Evolutionary conservation across 2,888 invertebrate genomes (phyloP).

Genomic region (Danaus chrysippus): DNA sequence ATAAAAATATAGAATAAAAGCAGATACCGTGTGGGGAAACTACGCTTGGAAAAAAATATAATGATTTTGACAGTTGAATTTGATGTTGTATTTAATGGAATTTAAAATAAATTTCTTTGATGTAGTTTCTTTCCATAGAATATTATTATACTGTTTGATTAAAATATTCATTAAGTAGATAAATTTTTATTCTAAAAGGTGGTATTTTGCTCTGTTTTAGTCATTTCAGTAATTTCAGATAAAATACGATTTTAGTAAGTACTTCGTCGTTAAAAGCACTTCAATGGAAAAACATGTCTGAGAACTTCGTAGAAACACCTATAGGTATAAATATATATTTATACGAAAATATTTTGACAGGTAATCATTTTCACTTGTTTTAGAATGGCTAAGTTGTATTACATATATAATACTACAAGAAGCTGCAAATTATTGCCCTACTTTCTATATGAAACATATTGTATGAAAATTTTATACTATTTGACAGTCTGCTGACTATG

Average conservation of each 20-base stretch:
- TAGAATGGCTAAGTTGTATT: too few species aligned
- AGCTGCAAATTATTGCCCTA: too few species aligned
- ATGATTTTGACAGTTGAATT: slow-evolving; percentile 66
- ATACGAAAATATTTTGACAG: too few species aligned
- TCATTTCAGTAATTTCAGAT: not conserved
- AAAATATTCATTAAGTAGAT: slow-evolving; percentile 15
- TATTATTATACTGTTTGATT: slow-evolving; percentile 41
- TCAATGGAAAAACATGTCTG: too few species aligned
- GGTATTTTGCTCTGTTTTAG: not conserved
- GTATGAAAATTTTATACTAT: too few species aligned
- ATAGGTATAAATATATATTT: too few species aligned
- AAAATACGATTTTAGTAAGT: not conserved
- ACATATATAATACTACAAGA: too few species aligned
- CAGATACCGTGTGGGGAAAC: slow-evolving; percentile 77
- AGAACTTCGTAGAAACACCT: too few species aligned
- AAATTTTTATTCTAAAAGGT: slow-evolving; percentile 1
- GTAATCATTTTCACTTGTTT: too few species aligned
- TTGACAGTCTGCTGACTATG: too few species aligned
- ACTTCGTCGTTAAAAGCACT: not conserved
- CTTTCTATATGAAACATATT: too few species aligned
- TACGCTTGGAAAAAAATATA: slow-evolving; percentile 72
- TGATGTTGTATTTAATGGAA: slow-evolving; percentile 61
- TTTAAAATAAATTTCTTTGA: slow-evolving; percentile 53
- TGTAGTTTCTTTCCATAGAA: slow-evolving; percentile 72
- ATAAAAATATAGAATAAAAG: slow-evolving; percentile 36